Base-by-base conservation (phyloP, 2,797 vertebrate genomes). In the Bovichtus variegatus region DNA sequence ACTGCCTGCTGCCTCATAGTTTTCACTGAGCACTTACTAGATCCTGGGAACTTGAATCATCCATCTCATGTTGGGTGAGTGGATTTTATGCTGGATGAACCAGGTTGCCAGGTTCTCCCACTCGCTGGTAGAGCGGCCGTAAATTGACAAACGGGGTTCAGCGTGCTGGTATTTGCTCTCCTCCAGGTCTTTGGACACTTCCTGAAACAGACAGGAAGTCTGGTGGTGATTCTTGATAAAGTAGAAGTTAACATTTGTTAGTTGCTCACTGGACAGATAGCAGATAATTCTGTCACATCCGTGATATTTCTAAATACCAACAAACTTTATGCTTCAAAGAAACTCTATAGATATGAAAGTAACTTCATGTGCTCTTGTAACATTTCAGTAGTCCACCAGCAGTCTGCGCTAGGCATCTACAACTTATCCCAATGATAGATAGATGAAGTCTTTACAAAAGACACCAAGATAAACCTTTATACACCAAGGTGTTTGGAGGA, bases 11-110 rank as follows among this genome's bases (percentile, higher is more conserved):
- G 43, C 58, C 29, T 61, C 11, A 13, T 6, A 41, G 16, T 19
- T 34, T 50, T 43, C 29, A 27, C 6, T 43, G 34, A 57, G n/a
- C 31, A 91, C 98, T 96, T 94, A 99, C 98, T 97, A 99, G 93
- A 99, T 99, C 86, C 98, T 96, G 74, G 98, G 98, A 74, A 99
- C 93, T 89, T 99, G 98, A 89, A 99, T 99, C 88, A 99, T 97
- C 97, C 97, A 99, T 89, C 96, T 97, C 95, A 99, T 95, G 92
- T 99, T 97, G 83, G 97, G 96, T 0, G 98, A 99, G 92, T 99
- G 96, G 74, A 99, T 92, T 87, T 96, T 96, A 55, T 99, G 97
- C 69, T 96, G 96, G 89, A 98, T 98, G 91, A 99, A 99, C 98
- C 98, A 99, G 36, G 88, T 94, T 19, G 97, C 96, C 50, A 99